Percentiles rank a stretch among this genome's conserved stretches.
Evolutionary conservation across 2,797 vertebrate genomes (phyloP).

Genomic region (Lophotriccus pileatus): DNA sequence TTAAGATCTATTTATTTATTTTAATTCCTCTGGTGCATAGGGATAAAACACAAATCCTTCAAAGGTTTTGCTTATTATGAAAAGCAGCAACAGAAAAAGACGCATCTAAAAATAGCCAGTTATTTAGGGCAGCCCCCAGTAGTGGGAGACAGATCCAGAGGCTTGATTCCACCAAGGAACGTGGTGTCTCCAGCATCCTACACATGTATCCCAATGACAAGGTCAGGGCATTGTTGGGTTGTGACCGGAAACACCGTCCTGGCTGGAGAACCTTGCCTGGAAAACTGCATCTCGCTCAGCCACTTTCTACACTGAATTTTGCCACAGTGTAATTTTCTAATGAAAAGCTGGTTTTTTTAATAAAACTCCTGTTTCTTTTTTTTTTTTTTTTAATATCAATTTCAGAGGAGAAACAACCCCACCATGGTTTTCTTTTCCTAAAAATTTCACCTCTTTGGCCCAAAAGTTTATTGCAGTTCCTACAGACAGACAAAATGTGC

Average conservation of each 20-base stretch:
- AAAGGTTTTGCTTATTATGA: conserved; percentile 58
- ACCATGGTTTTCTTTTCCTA: background rate
- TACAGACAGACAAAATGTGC: background rate
- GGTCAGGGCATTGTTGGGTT: background rate
- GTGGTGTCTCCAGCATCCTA: background rate
- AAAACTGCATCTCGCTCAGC: background rate
- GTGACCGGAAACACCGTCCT: background rate
- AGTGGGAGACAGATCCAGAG: conserved; percentile 12
- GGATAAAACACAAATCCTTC: conserved; percentile 61
- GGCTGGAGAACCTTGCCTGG: background rate
- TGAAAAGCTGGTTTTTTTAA: background rate
- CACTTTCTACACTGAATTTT: background rate
- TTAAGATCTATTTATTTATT: conserved; percentile 61
- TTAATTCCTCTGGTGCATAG: conserved; percentile 56
- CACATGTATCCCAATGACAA: background rate
- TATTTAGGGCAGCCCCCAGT: conserved; percentile 52
- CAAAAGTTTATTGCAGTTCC: background rate
- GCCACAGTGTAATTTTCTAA: background rate
- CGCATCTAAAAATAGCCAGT: conserved; percentile 21
- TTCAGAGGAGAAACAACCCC: background rate
- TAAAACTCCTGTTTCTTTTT: background rate
- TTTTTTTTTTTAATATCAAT: background rate
- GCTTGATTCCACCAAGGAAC: background rate
- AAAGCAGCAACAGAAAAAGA: conserved; percentile 45
- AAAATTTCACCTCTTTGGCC: background rate